phyloP scores from a whole-genome alignment of 2,888 invertebrate genomes.

The Drosophila limbata region DNA sequence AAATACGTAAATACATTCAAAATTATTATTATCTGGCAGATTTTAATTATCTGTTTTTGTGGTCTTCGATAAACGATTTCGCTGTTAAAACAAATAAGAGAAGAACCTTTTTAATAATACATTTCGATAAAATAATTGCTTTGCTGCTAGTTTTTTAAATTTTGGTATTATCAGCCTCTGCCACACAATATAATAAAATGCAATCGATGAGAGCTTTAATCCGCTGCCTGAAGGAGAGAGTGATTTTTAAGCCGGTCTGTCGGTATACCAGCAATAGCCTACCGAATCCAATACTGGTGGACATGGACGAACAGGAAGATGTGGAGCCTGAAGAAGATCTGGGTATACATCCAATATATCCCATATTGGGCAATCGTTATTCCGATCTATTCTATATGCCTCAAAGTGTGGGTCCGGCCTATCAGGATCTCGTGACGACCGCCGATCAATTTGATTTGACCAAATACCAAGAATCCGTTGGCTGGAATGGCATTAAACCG shows the following conservation, averaged over 20 bases:
- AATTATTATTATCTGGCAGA: constrained; percentile 31
- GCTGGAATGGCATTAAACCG: constrained; percentile 24
- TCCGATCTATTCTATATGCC: constrained; percentile 64
- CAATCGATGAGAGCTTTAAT: constrained; percentile 30
- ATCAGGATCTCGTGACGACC: constrained; percentile 56
- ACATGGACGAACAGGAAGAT: constrained; percentile 46
- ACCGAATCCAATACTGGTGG: constrained; percentile 30
- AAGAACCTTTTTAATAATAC: background rate
- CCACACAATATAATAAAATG: constrained; percentile 24
- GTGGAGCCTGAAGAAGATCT: constrained; percentile 23
- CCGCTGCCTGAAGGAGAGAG: constrained; percentile 25
- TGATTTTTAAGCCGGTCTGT: constrained; percentile 1
- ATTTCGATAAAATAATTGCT: constrained; percentile 11
- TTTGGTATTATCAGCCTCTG: constrained; percentile 9
- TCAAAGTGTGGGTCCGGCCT: constrained; percentile 55
- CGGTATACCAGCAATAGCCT: constrained; percentile 47
- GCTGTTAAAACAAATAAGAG: background rate
- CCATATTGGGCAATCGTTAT: constrained; percentile 44
- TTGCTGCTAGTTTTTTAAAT: constrained; percentile 11
- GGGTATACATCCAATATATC: constrained; percentile 14
- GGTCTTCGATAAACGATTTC: constrained; percentile 10
- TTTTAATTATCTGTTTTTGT: constrained; percentile 14
- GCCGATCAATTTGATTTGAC: constrained; percentile 37
- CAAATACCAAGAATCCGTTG: constrained; percentile 23
- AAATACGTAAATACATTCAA: constrained; percentile 28